phyloP scores from a whole-genome alignment of 2,888 invertebrate genomes.

The Cataglyphis altisquamis region DNA sequence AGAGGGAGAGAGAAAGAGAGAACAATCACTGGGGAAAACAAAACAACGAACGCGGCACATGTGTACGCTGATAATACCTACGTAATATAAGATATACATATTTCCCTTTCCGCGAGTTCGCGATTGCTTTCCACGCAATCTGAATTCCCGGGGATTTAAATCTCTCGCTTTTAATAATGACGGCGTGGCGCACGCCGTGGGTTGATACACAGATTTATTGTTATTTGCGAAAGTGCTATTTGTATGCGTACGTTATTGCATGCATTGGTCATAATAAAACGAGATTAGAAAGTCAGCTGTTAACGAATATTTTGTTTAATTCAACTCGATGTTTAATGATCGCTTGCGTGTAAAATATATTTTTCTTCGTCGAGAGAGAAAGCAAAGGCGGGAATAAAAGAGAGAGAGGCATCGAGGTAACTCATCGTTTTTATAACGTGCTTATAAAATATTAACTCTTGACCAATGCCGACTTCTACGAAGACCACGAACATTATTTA shows the following conservation, averaged over 20 bases:
- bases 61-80: constrained; percentile 27
- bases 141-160: constrained; percentile 6
- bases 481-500: constrained; percentile 18
- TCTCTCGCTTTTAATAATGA: not conserved
- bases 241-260: not conserved
- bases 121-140: constrained; percentile 27
- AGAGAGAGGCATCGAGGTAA: not conserved
- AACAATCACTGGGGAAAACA: constrained; percentile 27
- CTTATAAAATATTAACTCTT: not conserved
- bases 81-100: constrained; percentile 28
- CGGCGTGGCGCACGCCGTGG: not conserved
- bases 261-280: not conserved
- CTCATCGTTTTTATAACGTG: not conserved
- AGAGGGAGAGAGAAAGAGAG: not conserved
- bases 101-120: constrained; percentile 36
- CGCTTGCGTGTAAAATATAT: not conserved
- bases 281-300: constrained; percentile 4
- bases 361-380: not conserved
- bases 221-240: constrained; percentile 4
- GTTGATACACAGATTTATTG: not conserved
- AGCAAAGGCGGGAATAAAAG: not conserved
- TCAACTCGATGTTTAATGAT: not conserved
- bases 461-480: not conserved
- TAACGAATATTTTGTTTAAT: constrained; percentile 21
- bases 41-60: not conserved